Evolutionary conservation across 2,113 vertebrate species (phyloP).

Genomic region (Theristicus caerulescens): DNA sequence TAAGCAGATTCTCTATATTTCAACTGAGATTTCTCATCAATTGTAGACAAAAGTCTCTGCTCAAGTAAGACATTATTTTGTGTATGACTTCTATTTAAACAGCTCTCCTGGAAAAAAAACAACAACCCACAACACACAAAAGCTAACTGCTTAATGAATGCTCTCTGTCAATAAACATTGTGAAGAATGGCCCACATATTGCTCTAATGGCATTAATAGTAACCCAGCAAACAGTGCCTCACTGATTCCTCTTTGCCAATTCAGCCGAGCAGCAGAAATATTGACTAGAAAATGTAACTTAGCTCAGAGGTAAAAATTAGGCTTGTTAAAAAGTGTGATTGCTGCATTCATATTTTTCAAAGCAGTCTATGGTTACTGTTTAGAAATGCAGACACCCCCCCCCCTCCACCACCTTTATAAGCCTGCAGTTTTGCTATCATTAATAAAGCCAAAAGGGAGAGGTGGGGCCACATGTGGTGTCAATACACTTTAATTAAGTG

Average conservation of each 20-base stretch:
- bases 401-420: not conserved
- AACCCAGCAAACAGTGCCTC: not conserved
- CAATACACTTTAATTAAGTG: slow-evolving; percentile 89
- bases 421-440: slow-evolving; percentile 63
- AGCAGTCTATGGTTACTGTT: not conserved
- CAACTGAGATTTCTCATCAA: not conserved
- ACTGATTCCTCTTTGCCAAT: not conserved
- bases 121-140: not conserved
- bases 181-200: rapidly evolving
- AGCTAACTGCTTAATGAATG: not conserved
- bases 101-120: not conserved
- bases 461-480: slow-evolving; percentile 83
- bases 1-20: not conserved
- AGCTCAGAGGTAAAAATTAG: not conserved
- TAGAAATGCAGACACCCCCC: not conserved
- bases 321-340: not conserved
- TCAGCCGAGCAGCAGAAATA: not conserved
- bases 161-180: not conserved
- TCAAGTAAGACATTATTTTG: not conserved
- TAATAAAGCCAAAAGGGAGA: slow-evolving; percentile 71
- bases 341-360: not conserved
- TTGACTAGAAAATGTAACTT: not conserved
- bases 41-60: not conserved
- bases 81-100: not conserved
- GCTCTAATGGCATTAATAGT: not conserved